These are phyloP conservation scores for Alauda arvensis DNA, from an alignment of 2,797 vertebrate genomes.

Conservation along the genomic window DNA sequence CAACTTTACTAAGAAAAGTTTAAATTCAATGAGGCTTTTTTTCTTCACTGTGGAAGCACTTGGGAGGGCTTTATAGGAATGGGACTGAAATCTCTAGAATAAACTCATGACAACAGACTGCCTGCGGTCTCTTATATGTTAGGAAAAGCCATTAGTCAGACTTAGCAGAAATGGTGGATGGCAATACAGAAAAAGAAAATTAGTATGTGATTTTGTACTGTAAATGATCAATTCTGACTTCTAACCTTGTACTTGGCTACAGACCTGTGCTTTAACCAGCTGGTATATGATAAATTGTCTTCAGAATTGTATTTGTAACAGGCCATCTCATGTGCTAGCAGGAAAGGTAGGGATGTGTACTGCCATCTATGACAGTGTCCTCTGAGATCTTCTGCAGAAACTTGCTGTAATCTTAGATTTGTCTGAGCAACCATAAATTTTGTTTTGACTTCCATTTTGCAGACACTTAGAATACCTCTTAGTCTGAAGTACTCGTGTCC, in stretches of 20 bases:
- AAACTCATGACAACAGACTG: background rate
- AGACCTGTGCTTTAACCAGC: background rate
- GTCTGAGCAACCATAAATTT: background rate
- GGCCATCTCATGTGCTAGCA: background rate
- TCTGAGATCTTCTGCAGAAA: background rate
- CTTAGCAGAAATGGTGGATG: background rate
- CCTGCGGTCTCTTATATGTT: background rate
- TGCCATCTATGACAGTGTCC: background rate
- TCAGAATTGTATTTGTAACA: background rate
- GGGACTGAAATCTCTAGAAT: background rate
- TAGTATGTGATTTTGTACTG: background rate
- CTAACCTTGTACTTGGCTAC: background rate
- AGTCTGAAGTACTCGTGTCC: slow-evolving; percentile 96
- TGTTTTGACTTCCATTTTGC: slow-evolving; percentile 23
- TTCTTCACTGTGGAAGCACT: background rate
- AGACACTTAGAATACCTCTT: slow-evolving; percentile 92
- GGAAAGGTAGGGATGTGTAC: background rate
- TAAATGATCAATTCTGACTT: background rate
- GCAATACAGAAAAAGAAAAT: background rate
- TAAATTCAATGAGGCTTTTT: background rate
- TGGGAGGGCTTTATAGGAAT: background rate
- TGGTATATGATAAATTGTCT: background rate
- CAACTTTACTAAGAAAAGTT: background rate
- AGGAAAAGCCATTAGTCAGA: background rate
- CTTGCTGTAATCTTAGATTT: background rate